Evolutionary conservation across 1,140 invertebrate species (phyloP).

Genomic region (Odontomachus brunneus): DNA sequence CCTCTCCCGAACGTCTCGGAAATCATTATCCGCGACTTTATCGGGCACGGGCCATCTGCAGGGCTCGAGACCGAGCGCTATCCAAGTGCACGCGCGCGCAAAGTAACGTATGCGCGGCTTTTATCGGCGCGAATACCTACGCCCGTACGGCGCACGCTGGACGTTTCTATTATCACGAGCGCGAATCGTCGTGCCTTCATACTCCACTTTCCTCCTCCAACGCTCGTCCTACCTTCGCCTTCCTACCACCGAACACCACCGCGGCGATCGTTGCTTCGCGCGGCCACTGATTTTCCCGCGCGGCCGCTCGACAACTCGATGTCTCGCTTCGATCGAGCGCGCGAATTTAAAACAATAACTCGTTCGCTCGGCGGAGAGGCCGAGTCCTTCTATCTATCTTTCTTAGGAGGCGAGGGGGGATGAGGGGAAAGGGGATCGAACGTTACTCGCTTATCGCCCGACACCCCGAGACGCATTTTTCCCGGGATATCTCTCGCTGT

Average conservation of each 20-base stretch:
- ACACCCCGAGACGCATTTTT: neutral
- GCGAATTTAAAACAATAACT: neutral
- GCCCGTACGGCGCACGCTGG: neutral
- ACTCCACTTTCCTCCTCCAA: constrained; percentile 37
- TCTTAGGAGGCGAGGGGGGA: too few relatives aligned
- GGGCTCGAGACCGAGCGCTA: constrained; percentile 2
- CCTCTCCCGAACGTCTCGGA: constrained; percentile 46
- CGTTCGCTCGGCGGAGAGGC: neutral
- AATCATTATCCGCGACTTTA: constrained; percentile 63
- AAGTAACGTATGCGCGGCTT: constrained; percentile 53
- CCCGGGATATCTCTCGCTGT: too few relatives aligned
- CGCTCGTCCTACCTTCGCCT: neutral
- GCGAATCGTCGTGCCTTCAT: constrained; percentile 61
- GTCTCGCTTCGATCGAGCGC: neutral
- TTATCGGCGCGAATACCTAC: constrained; percentile 55
- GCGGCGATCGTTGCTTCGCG: neutral
- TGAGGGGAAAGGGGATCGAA: neutral
- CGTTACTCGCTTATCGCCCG: neutral
- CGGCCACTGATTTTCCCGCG: constrained; percentile 5
- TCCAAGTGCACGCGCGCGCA: neutral
- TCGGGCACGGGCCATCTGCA: constrained; percentile 37
- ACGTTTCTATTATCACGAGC: constrained; percentile 67
- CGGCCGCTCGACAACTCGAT: neutral
- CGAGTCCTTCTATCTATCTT: neutral
- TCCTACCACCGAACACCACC: constrained; percentile 12